Conservation (phyloP, 1,140 invertebrate genomes). For the Camponotus floridanus region DNA sequence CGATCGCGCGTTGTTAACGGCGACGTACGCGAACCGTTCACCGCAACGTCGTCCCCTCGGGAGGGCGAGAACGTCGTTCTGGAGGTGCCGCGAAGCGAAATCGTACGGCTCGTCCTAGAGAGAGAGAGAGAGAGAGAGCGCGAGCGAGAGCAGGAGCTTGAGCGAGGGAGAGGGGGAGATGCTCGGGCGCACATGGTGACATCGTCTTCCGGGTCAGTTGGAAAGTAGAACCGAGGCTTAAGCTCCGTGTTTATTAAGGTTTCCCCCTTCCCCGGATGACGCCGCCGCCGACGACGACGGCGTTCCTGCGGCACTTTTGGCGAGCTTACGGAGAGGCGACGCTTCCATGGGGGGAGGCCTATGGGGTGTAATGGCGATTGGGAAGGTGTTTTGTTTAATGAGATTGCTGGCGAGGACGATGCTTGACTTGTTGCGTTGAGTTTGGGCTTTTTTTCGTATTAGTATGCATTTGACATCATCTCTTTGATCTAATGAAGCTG, state of each 20-base stretch:
- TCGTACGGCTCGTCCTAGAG: constrained; percentile 20
- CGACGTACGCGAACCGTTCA: too few relatives aligned
- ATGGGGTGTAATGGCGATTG: constrained; percentile 75
- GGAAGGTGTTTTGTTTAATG: constrained; percentile 59
- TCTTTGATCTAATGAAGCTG: neutral
- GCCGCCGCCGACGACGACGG: neutral
- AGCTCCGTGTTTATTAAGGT: too few relatives aligned
- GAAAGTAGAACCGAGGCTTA: constrained; percentile 18
- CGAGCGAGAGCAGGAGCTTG: constrained; percentile 13
- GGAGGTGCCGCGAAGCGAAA: neutral
- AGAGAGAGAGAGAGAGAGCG: neutral
- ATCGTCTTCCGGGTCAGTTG: constrained; percentile 74
- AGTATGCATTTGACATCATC: neutral
- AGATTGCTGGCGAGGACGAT: neutral
- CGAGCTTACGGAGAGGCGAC: neutral
- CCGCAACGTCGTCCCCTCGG: neutral
- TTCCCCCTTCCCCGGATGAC: neutral
- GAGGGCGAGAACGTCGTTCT: neutral
- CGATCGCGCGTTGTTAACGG: neutral
- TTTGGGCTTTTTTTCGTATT: neutral
- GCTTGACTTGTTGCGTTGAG: neutral
- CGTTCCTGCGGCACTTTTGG: neutral
- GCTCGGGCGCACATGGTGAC: constrained; percentile 77
- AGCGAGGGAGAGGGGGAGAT: constrained; percentile 54
- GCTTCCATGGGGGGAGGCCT: constrained; percentile 42